Conservation (phyloP, 2,888 invertebrate species). For the Ellobium chinense region DNA sequence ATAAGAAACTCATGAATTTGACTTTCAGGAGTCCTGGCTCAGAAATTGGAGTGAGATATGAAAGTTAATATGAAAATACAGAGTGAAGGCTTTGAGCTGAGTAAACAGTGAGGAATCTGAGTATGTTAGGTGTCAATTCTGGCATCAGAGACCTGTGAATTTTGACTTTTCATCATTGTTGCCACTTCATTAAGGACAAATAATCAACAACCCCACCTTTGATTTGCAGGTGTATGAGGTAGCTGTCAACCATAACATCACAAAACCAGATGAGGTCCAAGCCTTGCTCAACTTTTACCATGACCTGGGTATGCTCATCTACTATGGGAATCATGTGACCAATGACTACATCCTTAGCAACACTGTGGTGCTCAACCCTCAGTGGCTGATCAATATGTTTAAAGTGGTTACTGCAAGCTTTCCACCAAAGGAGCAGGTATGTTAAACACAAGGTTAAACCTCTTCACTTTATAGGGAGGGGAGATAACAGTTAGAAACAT, state of each 20-base stretch:
- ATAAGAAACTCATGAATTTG: too few species aligned
- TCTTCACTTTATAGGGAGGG: neutral
- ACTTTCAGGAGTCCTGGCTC: too few species aligned
- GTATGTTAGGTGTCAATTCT: too few species aligned
- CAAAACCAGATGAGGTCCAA: slow-evolving; percentile 71
- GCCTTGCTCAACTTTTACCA: slow-evolving; percentile 79
- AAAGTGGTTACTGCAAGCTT: slow-evolving; percentile 61
- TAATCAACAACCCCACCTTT: too few species aligned
- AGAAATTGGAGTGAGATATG: too few species aligned
- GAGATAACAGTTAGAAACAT: neutral
- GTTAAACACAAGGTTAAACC: neutral
- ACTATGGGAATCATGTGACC: slow-evolving; percentile 67
- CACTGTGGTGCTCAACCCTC: slow-evolving; percentile 77
- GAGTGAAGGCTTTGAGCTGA: too few species aligned
- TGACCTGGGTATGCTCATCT: slow-evolving; percentile 77
- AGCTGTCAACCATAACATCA: slow-evolving; percentile 72
- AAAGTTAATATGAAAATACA: too few species aligned
- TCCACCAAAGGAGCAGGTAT: slow-evolving; percentile 62
- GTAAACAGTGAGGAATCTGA: too few species aligned
- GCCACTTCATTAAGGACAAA: too few species aligned
- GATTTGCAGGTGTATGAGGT: slow-evolving; percentile 73
- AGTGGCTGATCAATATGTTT: slow-evolving; percentile 78
- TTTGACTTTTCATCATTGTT: too few species aligned
- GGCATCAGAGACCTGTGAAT: too few species aligned
- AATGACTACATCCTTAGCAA: slow-evolving; percentile 72